Evolutionary conservation across 1,140 invertebrate species (phyloP).

Genomic region (Bombus cullumanus): DNA sequence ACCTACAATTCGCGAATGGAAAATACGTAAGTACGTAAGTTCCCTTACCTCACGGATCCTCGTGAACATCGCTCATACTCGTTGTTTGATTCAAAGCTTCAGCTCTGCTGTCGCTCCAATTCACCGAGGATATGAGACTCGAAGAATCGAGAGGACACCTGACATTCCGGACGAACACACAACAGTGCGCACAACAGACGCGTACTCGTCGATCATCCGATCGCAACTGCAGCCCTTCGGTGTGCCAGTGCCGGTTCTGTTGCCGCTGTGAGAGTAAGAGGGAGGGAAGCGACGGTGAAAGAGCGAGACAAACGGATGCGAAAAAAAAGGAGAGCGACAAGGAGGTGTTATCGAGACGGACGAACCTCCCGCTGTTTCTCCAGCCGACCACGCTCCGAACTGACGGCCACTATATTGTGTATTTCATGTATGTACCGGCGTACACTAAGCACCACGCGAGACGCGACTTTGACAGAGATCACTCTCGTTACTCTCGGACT

Average conservation of each 20-base stretch:
- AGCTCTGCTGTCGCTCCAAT: neutral
- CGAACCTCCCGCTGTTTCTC: conserved; percentile 34
- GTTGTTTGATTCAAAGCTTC: neutral
- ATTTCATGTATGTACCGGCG: neutral
- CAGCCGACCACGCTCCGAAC: conserved; percentile 1
- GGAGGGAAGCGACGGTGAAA: conserved; percentile 8
- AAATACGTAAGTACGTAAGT: neutral
- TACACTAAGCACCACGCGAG: neutral
- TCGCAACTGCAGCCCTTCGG: conserved; percentile 65
- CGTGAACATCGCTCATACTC: conserved; percentile 44
- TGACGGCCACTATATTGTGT: conserved; percentile 13
- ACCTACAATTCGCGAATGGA: neutral
- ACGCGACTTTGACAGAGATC: neutral
- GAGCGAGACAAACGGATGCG: conserved; percentile 28
- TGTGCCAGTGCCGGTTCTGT: conserved; percentile 52
- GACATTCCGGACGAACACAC: conserved; percentile 18
- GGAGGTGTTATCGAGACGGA: conserved; percentile 33
- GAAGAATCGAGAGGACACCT: conserved; percentile 14
- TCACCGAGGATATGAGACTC: conserved; percentile 10
- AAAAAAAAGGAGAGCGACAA: conserved; percentile 34
- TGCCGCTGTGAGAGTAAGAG: conserved; percentile 30
- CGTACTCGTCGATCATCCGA: conserved; percentile 59
- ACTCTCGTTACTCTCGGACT: neutral
- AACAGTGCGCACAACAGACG: conserved; percentile 31
- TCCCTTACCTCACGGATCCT: conserved; percentile 44